phyloP scores from a whole-genome alignment of 2,797 vertebrate genomes.

The Poeciliopsis paucimaculata region DNA sequence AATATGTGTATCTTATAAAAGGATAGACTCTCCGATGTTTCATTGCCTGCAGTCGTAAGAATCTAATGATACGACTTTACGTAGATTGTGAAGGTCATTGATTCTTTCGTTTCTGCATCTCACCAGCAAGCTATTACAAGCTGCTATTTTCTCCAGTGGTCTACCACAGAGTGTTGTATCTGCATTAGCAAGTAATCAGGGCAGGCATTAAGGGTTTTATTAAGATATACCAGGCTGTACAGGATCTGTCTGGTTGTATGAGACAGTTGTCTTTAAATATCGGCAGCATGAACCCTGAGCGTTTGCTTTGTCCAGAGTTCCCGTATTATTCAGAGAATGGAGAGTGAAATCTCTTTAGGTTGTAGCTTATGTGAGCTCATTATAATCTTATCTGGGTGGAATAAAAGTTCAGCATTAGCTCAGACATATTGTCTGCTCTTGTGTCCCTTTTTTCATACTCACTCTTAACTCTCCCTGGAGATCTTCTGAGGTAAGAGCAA shows the following conservation, averaged over 20 bases:
- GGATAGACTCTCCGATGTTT: background rate
- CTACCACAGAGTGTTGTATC: background rate
- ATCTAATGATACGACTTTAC: background rate
- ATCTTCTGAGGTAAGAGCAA: background rate
- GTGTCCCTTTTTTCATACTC: background rate
- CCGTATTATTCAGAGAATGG: background rate
- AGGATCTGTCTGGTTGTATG: background rate
- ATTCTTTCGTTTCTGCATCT: background rate
- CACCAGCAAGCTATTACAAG: too few relatives aligned
- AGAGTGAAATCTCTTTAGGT: slow-evolving; percentile 4
- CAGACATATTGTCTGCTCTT: slow-evolving; percentile 2
- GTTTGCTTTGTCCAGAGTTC: background rate
- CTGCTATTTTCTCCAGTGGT: slow-evolving; percentile 4
- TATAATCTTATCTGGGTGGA: slow-evolving; percentile 4
- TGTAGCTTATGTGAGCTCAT: background rate
- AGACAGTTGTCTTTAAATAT: slow-evolving; percentile 1
- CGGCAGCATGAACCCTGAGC: background rate
- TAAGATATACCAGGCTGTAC: background rate
- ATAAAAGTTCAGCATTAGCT: slow-evolving; percentile 23
- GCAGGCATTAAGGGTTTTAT: background rate
- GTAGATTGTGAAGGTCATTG: background rate
- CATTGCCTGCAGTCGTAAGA: background rate
- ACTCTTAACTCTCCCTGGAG: slow-evolving; percentile 5
- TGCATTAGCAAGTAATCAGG: slow-evolving; percentile 1
- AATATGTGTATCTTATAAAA: background rate